Percentiles rank a stretch among this genome's conserved stretches.
Conservation (phyloP, 2,888 invertebrate genomes). For the Idaea aversata region DNA sequence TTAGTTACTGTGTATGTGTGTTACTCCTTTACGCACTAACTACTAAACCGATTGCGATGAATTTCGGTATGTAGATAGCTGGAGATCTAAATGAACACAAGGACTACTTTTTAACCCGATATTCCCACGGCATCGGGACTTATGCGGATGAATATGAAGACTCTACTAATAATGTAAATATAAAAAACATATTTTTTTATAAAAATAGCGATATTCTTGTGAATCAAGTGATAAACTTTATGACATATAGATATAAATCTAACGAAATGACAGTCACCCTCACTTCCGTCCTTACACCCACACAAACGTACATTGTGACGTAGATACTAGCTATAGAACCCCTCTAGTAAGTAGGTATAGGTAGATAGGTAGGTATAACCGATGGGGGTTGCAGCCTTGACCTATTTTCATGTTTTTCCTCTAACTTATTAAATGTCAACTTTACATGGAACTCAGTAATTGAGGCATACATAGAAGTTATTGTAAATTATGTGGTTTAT, state of each 20-base stretch:
- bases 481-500: background rate
- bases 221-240: too few relatives aligned
- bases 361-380: constrained; percentile 7
- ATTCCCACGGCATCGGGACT: too few relatives aligned
- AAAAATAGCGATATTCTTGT: too few relatives aligned
- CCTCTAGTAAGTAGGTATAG: constrained; percentile 24
- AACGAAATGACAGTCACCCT: constrained; percentile 16
- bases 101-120: too few relatives aligned
- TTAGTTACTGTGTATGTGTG: too few relatives aligned
- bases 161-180: too few relatives aligned
- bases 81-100: too few relatives aligned
- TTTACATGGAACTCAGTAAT: constrained; percentile 20
- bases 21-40: too few relatives aligned
- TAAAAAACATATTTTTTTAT: too few relatives aligned
- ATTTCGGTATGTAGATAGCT: too few relatives aligned
- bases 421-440: constrained; percentile 32
- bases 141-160: too few relatives aligned
- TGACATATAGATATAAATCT: constrained; percentile 9
- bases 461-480: background rate
- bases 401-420: constrained; percentile 31
- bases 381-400: constrained; percentile 30
- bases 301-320: constrained; percentile 11
- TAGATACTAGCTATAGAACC: constrained; percentile 17
- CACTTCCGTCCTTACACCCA: constrained; percentile 11
- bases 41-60: too few relatives aligned